Percentiles rank a stretch among this genome's conserved stretches.
phyloP scores from a whole-genome alignment of 2,113 vertebrate genomes.

The Corythornis cristatus region DNA sequence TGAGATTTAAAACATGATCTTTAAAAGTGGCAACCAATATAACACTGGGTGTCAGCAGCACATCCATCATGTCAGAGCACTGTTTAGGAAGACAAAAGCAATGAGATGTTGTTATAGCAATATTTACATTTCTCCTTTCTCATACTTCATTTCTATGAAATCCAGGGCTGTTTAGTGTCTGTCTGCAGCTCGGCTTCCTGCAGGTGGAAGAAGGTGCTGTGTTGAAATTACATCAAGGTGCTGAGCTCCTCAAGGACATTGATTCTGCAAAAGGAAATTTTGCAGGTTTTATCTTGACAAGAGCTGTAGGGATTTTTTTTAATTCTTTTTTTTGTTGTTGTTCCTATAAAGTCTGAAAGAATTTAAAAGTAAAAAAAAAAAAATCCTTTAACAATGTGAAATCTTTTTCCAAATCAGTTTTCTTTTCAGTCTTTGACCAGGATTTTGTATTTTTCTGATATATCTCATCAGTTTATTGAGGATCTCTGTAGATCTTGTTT shows the following conservation, averaged over 20 bases:
- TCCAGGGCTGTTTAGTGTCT: not conserved
- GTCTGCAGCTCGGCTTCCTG: not conserved
- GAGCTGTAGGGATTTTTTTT: not conserved
- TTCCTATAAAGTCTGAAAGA: not conserved
- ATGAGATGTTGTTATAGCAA: conserved; percentile 23
- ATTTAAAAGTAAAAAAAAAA: not conserved
- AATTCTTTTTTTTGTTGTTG: not conserved
- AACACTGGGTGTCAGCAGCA: conserved; percentile 41
- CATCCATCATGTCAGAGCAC: conserved; percentile 24
- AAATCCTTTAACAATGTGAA: not conserved
- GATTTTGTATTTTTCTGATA: not conserved
- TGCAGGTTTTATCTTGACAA: not conserved
- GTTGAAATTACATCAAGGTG: not conserved
- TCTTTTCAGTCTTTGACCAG: not conserved
- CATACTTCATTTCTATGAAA: not conserved
- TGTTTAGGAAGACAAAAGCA: not conserved
- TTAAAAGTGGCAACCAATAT: conserved; percentile 27
- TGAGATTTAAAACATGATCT: conserved; percentile 44
- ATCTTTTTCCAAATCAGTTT: not conserved
- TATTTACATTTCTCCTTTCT: conserved; percentile 32
- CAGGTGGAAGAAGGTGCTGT: not conserved
- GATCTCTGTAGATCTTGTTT: not conserved
- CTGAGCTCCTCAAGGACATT: not conserved
- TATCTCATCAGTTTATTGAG: not conserved
- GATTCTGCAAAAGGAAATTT: not conserved